Conservation (phyloP, 2,113 vertebrate species). For the Mustela nigripes region DNA sequence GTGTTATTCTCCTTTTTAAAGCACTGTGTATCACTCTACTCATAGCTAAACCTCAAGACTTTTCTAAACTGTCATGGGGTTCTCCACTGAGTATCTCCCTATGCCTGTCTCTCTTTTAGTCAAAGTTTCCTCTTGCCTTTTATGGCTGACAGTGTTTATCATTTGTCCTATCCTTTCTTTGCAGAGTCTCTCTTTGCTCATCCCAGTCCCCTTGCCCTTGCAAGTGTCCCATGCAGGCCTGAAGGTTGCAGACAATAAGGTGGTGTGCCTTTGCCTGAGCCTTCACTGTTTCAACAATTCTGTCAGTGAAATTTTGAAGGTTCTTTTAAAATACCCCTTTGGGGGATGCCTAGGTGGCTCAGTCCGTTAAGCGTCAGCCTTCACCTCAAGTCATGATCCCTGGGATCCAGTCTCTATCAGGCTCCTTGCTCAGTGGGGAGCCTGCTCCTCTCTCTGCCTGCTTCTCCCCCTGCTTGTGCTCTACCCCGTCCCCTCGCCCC, state of each 20-base stretch:
- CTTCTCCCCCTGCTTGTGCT: neutral
- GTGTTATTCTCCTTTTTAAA: neutral
- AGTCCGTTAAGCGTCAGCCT: too few species aligned
- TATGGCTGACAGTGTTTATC: neutral
- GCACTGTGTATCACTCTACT: neutral
- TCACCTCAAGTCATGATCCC: neutral
- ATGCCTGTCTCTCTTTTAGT: neutral
- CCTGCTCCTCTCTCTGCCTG: neutral
- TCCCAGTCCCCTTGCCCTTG: neutral
- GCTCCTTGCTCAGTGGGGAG: neutral
- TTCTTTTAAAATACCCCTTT: neutral
- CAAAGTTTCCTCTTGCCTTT: neutral
- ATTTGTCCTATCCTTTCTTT: neutral
- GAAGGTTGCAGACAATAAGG: neutral
- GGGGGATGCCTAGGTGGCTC: neutral
- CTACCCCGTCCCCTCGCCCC: too few species aligned
- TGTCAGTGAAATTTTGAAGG: neutral
- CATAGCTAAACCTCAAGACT: neutral
- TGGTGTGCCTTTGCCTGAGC: neutral
- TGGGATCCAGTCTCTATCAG: neutral
- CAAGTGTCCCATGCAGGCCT: neutral
- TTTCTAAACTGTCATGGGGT: neutral
- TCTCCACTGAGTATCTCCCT: neutral
- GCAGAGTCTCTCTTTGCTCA: neutral
- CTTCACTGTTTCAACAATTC: neutral